Evolutionary conservation across 2,113 vertebrate genomes (phyloP).

Genomic region (Zosterops pallidus): DNA sequence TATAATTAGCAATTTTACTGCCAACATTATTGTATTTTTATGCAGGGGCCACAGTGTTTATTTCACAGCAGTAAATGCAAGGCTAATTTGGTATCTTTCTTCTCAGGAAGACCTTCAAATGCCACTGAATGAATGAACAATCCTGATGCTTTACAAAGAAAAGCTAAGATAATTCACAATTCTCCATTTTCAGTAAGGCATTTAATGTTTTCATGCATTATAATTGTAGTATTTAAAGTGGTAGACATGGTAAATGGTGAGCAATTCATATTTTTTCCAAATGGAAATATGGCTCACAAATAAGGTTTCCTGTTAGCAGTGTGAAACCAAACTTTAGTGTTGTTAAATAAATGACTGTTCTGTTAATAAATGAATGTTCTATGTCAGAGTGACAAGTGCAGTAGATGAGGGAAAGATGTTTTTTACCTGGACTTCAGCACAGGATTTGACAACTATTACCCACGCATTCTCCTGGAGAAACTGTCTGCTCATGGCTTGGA

Average conservation of each 20-base stretch:
- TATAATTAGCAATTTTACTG: background rate
- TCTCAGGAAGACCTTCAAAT: background rate
- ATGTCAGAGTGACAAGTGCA: background rate
- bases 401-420: background rate
- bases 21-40: background rate
- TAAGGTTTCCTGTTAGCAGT: background rate
- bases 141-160: background rate
- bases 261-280: slow-evolving; percentile 11
- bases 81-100: background rate
- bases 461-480: background rate
- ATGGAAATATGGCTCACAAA: background rate
- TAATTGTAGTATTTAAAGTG: slow-evolving; percentile 42
- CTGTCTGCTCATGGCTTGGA: background rate
- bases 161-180: background rate
- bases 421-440: background rate
- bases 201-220: background rate
- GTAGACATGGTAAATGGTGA: background rate
- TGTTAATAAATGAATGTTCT: background rate
- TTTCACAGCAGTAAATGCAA: background rate
- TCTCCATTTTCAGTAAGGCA: background rate
- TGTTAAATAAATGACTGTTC: background rate
- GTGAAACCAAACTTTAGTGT: slow-evolving; percentile 26
- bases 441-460: background rate
- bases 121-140: background rate
- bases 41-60: background rate